These are phyloP conservation scores for Poecilia picta DNA, from an alignment of 2,797 vertebrate genomes.

Conservation along the genomic window DNA sequence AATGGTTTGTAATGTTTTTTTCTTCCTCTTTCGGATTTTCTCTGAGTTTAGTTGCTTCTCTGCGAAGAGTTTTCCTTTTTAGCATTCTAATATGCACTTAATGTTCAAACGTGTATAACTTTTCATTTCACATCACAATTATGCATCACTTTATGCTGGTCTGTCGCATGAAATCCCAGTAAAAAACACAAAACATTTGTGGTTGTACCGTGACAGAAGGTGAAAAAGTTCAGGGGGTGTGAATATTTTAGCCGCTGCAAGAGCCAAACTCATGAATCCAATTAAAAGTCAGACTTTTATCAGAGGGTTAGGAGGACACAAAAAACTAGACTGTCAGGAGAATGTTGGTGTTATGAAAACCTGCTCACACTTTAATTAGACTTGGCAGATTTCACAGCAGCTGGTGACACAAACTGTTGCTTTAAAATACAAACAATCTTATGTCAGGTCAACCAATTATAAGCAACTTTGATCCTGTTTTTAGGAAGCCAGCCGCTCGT, in stretches of 20 bases:
- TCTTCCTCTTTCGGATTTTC: no score
- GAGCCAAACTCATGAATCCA: neutral
- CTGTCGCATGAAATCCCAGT: neutral
- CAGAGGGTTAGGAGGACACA: neutral
- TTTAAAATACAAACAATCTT: slow-evolving; percentile 2
- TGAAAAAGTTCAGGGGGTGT: neutral
- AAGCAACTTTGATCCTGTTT: neutral
- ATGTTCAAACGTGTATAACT: neutral
- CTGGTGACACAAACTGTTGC: neutral
- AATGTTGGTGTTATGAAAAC: neutral
- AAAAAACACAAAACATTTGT: neutral
- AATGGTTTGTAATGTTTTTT: no score
- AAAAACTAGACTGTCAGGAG: neutral
- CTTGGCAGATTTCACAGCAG: neutral
- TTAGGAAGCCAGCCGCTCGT: neutral
- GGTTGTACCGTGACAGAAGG: neutral
- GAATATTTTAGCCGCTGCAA: neutral
- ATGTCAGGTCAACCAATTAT: neutral
- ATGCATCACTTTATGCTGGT: neutral
- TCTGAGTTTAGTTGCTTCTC: no score
- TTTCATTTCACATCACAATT: neutral
- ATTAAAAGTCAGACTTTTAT: slow-evolving; percentile 1
- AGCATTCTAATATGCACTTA: neutral
- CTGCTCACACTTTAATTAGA: neutral
- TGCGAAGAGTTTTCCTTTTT: neutral